Evolutionary conservation across 2,888 invertebrate genomes (phyloP).

Genomic region (Perizoma affinitatum): DNA sequence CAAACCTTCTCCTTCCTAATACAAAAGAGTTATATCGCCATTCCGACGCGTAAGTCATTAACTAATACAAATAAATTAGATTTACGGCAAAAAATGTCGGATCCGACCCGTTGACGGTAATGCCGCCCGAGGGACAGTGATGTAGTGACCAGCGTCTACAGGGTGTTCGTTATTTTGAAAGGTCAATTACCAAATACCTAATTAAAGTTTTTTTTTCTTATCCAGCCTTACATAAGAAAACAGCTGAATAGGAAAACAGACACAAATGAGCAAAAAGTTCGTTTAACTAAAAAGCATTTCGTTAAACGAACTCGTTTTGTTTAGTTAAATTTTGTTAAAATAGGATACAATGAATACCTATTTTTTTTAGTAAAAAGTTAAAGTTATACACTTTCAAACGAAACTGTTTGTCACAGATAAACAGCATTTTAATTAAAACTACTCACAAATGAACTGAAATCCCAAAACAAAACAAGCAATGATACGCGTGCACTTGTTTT

Average conservation of each 20-base stretch:
- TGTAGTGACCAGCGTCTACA: slow-evolving; percentile 55
- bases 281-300: too few species aligned
- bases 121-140: slow-evolving; percentile 69
- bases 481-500: slow-evolving; percentile 31
- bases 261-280: too few species aligned
- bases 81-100: slow-evolving; percentile 80
- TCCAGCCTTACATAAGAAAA: too few species aligned
- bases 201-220: too few species aligned
- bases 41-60: slow-evolving; percentile 80
- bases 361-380: too few species aligned
- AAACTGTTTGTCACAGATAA: neutral
- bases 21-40: slow-evolving; percentile 73
- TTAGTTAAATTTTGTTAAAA: too few species aligned
- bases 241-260: too few species aligned
- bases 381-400: too few species aligned
- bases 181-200: neutral
- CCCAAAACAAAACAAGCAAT: slow-evolving; percentile 24
- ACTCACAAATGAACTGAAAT: slow-evolving; percentile 24
- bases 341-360: too few species aligned
- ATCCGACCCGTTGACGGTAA: slow-evolving; percentile 64
- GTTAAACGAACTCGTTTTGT: too few species aligned
- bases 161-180: slow-evolving; percentile 43
- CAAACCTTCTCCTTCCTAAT: slow-evolving; percentile 46
- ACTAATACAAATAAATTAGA: slow-evolving; percentile 84
- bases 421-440: slow-evolving; percentile 21